A percentile compares a stretch with the other conserved stretches of the same genome.
These are phyloP conservation scores for Drosophila auraria DNA, from an alignment of 1,140 invertebrate species.

Conservation along the genomic window DNA sequence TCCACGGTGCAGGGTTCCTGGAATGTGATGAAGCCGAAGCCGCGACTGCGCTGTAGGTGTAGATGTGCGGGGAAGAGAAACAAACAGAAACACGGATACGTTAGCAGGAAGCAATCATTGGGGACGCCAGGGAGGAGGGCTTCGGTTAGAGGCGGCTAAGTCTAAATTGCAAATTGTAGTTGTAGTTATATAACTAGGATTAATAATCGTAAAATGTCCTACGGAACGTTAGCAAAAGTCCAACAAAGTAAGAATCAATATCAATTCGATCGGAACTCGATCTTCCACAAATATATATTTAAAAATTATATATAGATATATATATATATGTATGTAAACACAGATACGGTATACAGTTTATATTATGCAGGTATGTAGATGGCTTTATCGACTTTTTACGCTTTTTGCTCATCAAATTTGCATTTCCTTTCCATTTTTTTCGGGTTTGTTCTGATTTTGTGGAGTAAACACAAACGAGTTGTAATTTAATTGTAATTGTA, in stretches of 20 bases:
- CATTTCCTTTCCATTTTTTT: slow-evolving; percentile 15
- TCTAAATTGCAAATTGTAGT: slow-evolving; percentile 60
- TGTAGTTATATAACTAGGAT: slow-evolving; percentile 68
- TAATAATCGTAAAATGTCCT: slow-evolving; percentile 76
- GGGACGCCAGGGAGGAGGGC: slow-evolving; percentile 2
- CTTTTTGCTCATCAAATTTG: slow-evolving; percentile 42
- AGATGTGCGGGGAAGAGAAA: slow-evolving; percentile 26
- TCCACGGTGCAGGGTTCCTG: slow-evolving; percentile 94
- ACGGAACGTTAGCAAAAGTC: slow-evolving; percentile 82
- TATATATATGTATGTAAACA: slow-evolving; percentile 55
- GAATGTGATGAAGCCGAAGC: slow-evolving; percentile 97
- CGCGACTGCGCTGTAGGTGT: slow-evolving; percentile 93
- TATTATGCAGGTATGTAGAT: slow-evolving; percentile 56
- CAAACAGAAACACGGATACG: slow-evolving; percentile 20
- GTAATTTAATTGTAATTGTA: slow-evolving; percentile 41
- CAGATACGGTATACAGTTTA: slow-evolving; percentile 60
- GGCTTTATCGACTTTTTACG: slow-evolving; percentile 39
- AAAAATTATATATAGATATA: slow-evolving; percentile 45
- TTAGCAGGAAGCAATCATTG: not conserved
- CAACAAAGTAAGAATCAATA: slow-evolving; percentile 74
- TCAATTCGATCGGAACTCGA: slow-evolving; percentile 58
- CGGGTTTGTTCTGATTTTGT: slow-evolving; percentile 11
- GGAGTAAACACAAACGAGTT: slow-evolving; percentile 35
- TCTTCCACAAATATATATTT: slow-evolving; percentile 55
- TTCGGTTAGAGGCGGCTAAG: slow-evolving; percentile 66